Conservation (phyloP, 1,140 invertebrate genomes). For the Triops longicaudatus region DNA sequence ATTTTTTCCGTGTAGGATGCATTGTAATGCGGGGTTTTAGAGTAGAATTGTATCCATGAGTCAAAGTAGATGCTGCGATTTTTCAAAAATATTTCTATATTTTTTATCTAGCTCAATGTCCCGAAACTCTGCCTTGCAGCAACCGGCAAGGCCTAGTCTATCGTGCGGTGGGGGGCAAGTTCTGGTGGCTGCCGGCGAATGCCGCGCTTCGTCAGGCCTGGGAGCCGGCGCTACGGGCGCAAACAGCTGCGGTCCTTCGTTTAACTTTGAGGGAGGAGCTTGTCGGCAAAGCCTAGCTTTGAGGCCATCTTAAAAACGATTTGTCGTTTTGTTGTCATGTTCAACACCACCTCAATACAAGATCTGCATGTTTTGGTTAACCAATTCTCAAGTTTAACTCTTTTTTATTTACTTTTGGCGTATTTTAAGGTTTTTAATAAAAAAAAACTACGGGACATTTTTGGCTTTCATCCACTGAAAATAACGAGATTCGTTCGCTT, state of each 20-base stretch:
- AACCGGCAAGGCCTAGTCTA: neutral
- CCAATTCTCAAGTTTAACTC: too few relatives aligned
- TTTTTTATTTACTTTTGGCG: neutral
- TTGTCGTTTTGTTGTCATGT: neutral
- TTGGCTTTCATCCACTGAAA: too few relatives aligned
- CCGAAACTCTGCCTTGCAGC: neutral
- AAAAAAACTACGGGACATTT: too few relatives aligned
- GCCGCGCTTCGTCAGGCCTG: neutral
- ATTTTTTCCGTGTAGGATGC: too few relatives aligned
- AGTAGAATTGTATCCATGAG: too few relatives aligned
- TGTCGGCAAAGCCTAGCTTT: constrained; percentile 3
- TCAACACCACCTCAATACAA: neutral
- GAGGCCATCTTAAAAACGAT: neutral
- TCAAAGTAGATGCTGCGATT: too few relatives aligned
- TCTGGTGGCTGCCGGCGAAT: constrained; percentile 20
- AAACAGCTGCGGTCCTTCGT: neutral
- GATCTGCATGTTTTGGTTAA: too few relatives aligned
- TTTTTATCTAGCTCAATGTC: constrained; percentile 1
- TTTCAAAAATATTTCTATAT: too few relatives aligned
- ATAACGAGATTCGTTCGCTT: too few relatives aligned
- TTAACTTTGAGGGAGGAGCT: neutral
- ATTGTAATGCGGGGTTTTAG: too few relatives aligned
- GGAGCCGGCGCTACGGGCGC: neutral
- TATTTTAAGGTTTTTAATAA: too few relatives aligned
- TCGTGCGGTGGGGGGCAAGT: neutral